Percentiles rank a stretch among this genome's conserved stretches.
These are phyloP conservation scores for Drosophila picticornis DNA, from an alignment of 2,888 invertebrate species.

Conservation along the genomic window DNA sequence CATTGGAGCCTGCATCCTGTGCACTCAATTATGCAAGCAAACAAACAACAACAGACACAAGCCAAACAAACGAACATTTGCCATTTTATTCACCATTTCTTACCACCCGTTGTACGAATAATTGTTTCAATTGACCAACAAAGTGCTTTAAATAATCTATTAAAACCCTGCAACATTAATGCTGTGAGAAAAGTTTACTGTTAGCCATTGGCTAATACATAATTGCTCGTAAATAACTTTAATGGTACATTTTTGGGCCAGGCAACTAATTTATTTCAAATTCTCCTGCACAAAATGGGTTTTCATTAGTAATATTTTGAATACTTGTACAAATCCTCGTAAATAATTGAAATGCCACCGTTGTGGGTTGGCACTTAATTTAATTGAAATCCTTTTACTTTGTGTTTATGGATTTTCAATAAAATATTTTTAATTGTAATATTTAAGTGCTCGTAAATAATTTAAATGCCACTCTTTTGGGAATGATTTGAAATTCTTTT, in stretches of 20 bases:
- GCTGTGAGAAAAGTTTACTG: slow-evolving; percentile 2
- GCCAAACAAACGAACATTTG: slow-evolving; percentile 10
- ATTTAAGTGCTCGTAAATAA: not conserved
- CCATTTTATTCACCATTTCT: slow-evolving; percentile 28
- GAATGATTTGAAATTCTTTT: not conserved
- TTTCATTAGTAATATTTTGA: not conserved
- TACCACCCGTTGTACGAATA: slow-evolving; percentile 30
- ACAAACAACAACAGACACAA: slow-evolving; percentile 40
- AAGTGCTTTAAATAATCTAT: slow-evolving; percentile 31
- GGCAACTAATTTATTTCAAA: not conserved
- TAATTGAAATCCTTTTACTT: not conserved
- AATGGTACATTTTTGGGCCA: not conserved
- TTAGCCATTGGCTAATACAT: not conserved
- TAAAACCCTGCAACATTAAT: not conserved
- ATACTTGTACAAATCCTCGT: not conserved
- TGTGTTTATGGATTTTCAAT: not conserved
- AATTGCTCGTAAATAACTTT: slow-evolving; percentile 3
- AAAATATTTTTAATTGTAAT: not conserved
- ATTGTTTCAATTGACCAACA: slow-evolving; percentile 28
- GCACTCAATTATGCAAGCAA: slow-evolving; percentile 62
- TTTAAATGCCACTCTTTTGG: not conserved
- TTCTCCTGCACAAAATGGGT: not conserved
- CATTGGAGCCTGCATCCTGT: slow-evolving; percentile 16
- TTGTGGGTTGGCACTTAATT: not conserved
- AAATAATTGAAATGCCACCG: not conserved